Evolutionary conservation across 37 sponge, comb jelly and placozoan genomes (phyloP).

Genomic region (Aplysina aerophoba): DNA sequence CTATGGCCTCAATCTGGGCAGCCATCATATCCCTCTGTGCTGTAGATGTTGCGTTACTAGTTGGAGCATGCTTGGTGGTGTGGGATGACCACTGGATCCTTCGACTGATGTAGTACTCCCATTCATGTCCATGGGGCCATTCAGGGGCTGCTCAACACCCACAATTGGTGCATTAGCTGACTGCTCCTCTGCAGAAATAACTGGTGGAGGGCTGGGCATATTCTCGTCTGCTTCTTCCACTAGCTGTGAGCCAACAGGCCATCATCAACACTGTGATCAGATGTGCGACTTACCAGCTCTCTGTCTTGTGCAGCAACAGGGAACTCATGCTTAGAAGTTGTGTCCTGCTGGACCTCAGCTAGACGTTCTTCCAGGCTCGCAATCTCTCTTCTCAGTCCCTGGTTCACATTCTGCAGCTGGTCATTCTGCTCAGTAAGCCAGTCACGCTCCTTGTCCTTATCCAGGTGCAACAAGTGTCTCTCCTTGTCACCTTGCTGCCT

Average conservation of each 20-base stretch:
- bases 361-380: not conserved
- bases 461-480: not conserved
- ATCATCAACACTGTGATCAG: not conserved
- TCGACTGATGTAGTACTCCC: no score
- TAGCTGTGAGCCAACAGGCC: no score
- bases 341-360: not conserved
- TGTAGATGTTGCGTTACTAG: not conserved
- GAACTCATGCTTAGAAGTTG: not conserved
- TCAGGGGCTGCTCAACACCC: no score
- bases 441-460: not conserved
- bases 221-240: no score
- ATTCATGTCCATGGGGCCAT: no score
- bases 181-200: no score
- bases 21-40: constrained; percentile 24
- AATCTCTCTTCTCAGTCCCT: not conserved
- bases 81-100: no score
- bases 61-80: not conserved
- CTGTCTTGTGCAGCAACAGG: not conserved
- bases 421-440: not conserved
- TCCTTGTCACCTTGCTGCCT: not conserved
- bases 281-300: not conserved
- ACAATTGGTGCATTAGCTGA: no score
- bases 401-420: constrained; percentile 12
- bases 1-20: constrained; percentile 7
- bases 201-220: no score